Percentiles rank a stretch among this genome's conserved stretches.
phyloP scores from a whole-genome alignment of 2,797 vertebrate species.

The Lacerta bilineata region DNA sequence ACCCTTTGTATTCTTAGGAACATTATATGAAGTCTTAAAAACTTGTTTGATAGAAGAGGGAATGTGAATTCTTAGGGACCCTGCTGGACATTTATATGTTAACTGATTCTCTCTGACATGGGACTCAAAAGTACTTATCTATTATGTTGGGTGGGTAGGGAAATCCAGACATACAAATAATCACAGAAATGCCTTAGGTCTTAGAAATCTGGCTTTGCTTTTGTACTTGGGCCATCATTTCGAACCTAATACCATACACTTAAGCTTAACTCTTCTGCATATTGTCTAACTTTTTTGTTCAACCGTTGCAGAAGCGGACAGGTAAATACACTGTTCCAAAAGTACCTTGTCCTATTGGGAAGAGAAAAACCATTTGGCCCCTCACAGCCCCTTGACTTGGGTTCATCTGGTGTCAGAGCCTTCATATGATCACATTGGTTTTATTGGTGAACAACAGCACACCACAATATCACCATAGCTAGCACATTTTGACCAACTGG shows the following conservation, averaged over 20 bases:
- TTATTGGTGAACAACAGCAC: slow-evolving; percentile 77
- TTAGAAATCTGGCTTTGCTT: slow-evolving; percentile 68
- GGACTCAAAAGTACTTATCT: slow-evolving; percentile 74
- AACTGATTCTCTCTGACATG: slow-evolving; percentile 64
- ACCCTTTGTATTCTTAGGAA: slow-evolving; percentile 71
- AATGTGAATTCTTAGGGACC: slow-evolving; percentile 75
- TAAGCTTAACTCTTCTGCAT: slow-evolving; percentile 64
- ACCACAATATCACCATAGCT: slow-evolving; percentile 73
- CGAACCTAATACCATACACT: slow-evolving; percentile 58
- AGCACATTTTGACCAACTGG: slow-evolving; percentile 60
- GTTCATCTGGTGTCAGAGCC: slow-evolving; percentile 81
- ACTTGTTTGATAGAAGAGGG: slow-evolving; percentile 74
- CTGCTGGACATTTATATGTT: slow-evolving; percentile 77
- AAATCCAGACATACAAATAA: slow-evolving; percentile 80
- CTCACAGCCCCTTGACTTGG: slow-evolving; percentile 42
- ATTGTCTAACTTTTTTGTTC: slow-evolving; percentile 50
- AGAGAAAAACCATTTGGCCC: slow-evolving; percentile 33
- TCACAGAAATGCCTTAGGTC: slow-evolving; percentile 68
- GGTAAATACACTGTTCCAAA: slow-evolving; percentile 54
- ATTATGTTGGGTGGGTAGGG: slow-evolving; percentile 67
- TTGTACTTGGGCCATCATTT: slow-evolving; percentile 65
- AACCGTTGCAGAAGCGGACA: slow-evolving; percentile 64
- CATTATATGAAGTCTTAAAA: slow-evolving; percentile 75
- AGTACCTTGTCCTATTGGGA: slow-evolving; percentile 8
- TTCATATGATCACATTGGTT: slow-evolving; percentile 74